phyloP scores from a whole-genome alignment of 2,113 vertebrate genomes.

The Bubo scandiacus region DNA sequence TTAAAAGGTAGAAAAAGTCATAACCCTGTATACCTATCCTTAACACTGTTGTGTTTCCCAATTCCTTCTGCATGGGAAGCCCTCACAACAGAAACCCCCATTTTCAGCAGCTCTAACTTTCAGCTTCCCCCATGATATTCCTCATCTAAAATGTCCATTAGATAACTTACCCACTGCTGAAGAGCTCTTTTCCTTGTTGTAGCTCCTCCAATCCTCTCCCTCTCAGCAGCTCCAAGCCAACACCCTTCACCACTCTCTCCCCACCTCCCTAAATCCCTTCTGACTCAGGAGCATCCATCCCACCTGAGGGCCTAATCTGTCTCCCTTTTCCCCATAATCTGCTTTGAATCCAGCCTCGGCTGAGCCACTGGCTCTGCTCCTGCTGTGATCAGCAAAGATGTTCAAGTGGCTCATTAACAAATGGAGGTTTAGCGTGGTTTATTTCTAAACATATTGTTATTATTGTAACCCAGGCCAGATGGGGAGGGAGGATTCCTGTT shows the following conservation, averaged over 20 bases:
- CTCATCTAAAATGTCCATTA: background rate
- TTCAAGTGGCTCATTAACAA: background rate
- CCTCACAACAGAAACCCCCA: background rate
- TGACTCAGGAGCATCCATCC: background rate
- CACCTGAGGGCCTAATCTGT: background rate
- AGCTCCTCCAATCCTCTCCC: background rate
- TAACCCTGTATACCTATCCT: background rate
- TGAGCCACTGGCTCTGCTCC: background rate
- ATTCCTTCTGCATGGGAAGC: background rate
- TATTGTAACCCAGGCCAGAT: background rate
- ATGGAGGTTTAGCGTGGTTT: background rate
- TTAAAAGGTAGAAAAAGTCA: background rate
- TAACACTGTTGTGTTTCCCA: background rate
- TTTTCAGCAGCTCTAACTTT: background rate
- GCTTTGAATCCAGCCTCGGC: background rate
- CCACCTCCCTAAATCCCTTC: background rate
- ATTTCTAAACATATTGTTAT: background rate
- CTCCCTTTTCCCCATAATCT: background rate
- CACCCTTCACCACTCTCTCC: accelerated
- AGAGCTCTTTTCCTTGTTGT: background rate
- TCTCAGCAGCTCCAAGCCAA: background rate
- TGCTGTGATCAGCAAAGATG: background rate
- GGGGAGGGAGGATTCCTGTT: background rate
- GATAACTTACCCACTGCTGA: no score
- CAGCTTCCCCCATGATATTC: background rate